Conservation (phyloP, 2,888 invertebrate genomes). For the Hypolimnas misippus region DNA sequence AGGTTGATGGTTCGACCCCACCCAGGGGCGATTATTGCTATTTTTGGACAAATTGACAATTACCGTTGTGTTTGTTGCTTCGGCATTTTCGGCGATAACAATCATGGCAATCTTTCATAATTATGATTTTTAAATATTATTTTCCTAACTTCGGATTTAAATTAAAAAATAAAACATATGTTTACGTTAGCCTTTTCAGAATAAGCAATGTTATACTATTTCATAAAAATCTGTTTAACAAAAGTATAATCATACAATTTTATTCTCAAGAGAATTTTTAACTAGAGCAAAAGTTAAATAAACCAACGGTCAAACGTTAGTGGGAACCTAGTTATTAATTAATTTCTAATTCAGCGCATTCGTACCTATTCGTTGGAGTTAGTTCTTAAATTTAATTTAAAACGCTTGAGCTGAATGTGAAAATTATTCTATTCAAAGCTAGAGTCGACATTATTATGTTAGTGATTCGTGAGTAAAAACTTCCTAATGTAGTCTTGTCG, state of each 20-base stretch:
- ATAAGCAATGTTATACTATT: no score
- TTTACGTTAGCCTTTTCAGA: no score
- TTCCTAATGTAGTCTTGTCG: constrained; percentile 10
- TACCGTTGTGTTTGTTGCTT: no score
- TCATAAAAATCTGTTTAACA: no score
- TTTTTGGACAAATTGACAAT: no score
- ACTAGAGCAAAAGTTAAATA: constrained; percentile 8
- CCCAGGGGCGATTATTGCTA: no score
- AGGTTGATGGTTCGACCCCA: no score
- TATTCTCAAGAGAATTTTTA: constrained; percentile 1
- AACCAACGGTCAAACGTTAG: constrained; percentile 9
- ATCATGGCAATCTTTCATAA: no score
- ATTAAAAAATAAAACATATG: no score
- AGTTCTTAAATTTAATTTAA: constrained; percentile 30
- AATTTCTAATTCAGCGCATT: constrained; percentile 22
- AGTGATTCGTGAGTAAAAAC: constrained; percentile 32
- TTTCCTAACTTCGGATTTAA: no score
- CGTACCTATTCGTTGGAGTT: constrained; percentile 21
- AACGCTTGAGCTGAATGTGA: constrained; percentile 32
- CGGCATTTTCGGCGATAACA: no score
- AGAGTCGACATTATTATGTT: constrained; percentile 34
- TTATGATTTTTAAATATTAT: no score
- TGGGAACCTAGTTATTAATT: constrained; percentile 9
- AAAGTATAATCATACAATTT: neutral
- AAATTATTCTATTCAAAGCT: constrained; percentile 35